phyloP scores from a whole-genome alignment of 2,113 vertebrate genomes.

The Scopus umbretta region DNA sequence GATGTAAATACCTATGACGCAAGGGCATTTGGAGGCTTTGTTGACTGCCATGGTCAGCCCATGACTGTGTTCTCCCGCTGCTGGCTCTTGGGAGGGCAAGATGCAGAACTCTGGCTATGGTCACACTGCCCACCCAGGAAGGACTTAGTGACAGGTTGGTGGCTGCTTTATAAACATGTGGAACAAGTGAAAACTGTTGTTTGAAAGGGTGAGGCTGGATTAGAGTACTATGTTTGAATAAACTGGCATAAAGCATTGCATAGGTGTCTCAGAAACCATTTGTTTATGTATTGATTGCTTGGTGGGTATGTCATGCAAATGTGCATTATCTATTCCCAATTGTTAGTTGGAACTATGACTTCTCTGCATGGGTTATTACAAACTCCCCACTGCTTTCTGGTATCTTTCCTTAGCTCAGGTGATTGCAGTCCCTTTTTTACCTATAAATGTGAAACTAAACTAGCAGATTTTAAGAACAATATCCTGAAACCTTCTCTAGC shows the following conservation, averaged over 20 bases:
- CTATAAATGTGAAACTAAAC: neutral
- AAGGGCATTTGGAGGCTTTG: neutral
- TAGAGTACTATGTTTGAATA: neutral
- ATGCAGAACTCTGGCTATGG: neutral
- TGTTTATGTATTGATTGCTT: neutral
- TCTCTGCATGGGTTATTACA: neutral
- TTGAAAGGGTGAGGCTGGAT: neutral
- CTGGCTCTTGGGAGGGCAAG: neutral
- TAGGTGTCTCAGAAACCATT: neutral
- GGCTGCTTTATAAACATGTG: neutral
- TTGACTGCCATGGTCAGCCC: neutral
- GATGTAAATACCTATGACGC: neutral
- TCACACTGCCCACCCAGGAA: neutral
- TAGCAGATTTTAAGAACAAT: neutral
- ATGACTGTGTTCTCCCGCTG: neutral
- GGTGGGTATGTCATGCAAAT: neutral
- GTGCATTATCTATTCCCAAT: neutral
- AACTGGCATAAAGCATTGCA: neutral
- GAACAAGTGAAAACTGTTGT: neutral
- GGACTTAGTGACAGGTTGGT: neutral
- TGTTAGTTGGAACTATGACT: neutral
- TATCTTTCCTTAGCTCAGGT: neutral
- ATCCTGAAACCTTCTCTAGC: neutral
- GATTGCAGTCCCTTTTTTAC: neutral
- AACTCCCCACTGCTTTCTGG: neutral